Evolutionary conservation across 2,888 invertebrate species (phyloP), one percentile per base, ranked within the genome.

Genomic region (Nebria brevicollis): DNA sequence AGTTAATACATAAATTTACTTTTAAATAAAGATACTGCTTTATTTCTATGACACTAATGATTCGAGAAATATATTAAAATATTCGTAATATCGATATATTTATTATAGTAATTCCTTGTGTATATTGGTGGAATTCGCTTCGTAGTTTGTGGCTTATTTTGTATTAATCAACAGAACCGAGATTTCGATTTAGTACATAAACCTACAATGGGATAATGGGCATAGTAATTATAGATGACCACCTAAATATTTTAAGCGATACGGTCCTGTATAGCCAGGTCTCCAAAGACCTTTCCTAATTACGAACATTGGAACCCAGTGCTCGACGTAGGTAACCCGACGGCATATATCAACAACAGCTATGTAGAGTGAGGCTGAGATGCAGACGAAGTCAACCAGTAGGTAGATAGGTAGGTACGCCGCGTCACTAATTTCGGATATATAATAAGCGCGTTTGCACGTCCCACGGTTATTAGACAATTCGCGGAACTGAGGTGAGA

Each of bases 351-450:
- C 78, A 78, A 42, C 54, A 68, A 68, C 43, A 70, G 77, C 70
- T 11, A 8, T 5, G 34, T 15, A 66, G 34, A 65, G 64, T 65
- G 80, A 72, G 74, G 79, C 82, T 77, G 82, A 65, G 75, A 42
- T 26, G 81, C 73, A 79, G 79, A 82, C 42, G 72, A 65, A 74
- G 77, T 34, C 80, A 82, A 7, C 54, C 54, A 54, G 54, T 54
- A 54, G 54, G 20, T 20, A 20, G 20, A 20, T 20, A 43, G 43
- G 54, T 54, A 54, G 54, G 54, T 54, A 54, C 79, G 82, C 72
- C 83, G 82, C 83, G 85, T 84, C 85, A 85, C 84, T 85, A 85
- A 85, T 84, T 85, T 84, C 83, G 82, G 84, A 86, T 85, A 85
- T 54, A 54, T 86, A 85, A 85, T 84, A 85, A 85, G 85, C 85